Percentiles rank a stretch among this genome's conserved stretches.
phyloP scores from a whole-genome alignment of 1,140 invertebrate genomes.

The Bombus waltoni region DNA sequence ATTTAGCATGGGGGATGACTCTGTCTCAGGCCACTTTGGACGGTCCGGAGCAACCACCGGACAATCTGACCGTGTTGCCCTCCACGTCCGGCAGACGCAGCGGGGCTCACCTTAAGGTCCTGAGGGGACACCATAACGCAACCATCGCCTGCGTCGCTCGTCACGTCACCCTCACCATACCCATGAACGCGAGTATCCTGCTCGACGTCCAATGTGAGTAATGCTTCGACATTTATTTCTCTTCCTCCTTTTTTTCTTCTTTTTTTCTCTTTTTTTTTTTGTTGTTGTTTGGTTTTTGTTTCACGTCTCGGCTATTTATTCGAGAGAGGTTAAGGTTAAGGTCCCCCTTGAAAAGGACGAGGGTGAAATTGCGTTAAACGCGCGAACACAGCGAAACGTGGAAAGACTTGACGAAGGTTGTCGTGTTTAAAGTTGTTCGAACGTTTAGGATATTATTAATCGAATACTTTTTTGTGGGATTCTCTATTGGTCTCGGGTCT shows the following conservation, averaged over 20 bases:
- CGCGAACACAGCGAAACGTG: background rate
- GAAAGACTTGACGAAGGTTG: background rate
- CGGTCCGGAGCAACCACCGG: slow-evolving; percentile 82
- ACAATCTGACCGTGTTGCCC: slow-evolving; percentile 79
- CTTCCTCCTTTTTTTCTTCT: background rate
- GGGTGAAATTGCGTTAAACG: background rate
- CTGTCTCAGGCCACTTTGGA: slow-evolving; percentile 83
- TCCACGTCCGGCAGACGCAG: slow-evolving; percentile 84
- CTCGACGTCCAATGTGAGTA: slow-evolving; percentile 93
- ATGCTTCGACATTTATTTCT: background rate
- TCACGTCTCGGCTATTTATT: background rate
- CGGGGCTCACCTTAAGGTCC: slow-evolving; percentile 86
- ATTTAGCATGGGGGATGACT: slow-evolving; percentile 88
- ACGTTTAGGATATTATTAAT: background rate
- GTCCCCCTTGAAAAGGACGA: background rate
- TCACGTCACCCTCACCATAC: slow-evolving; percentile 86
- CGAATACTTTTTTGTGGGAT: background rate
- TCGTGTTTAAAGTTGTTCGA: background rate
- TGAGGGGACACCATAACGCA: slow-evolving; percentile 89
- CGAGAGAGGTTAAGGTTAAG: background rate
- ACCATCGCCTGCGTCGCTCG: slow-evolving; percentile 89
- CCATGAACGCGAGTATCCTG: slow-evolving; percentile 88
- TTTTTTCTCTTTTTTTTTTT: too few species aligned
- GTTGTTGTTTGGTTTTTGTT: too few species aligned
- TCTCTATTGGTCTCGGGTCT: background rate